Conservation (phyloP, 1,140 invertebrate genomes). For the Drosophila sp. region DNA sequence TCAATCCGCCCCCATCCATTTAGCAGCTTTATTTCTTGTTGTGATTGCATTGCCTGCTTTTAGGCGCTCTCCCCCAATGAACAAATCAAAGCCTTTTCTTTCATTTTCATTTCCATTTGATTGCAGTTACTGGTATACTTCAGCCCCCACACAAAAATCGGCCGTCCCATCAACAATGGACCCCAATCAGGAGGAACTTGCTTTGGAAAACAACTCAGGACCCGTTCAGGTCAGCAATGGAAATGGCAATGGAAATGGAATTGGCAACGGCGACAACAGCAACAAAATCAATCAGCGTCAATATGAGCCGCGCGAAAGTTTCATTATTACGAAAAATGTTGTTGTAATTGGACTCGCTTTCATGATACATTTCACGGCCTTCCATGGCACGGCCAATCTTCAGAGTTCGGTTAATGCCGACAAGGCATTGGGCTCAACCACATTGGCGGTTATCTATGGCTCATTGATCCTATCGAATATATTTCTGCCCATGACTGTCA, state of each 20-base stretch:
- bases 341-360: conserved; percentile 93
- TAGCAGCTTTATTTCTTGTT: not conserved
- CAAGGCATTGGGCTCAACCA: conserved; percentile 92
- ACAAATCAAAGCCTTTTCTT: not conserved
- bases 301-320: conserved; percentile 73
- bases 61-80: not conserved
- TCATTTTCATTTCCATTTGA: not conserved
- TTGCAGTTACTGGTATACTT: not conserved
- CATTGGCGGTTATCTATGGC: conserved; percentile 93
- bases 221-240: conserved; percentile 1
- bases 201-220: conserved; percentile 37
- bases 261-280: conserved; percentile 17
- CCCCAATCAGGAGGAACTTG: conserved; percentile 44
- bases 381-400: conserved; percentile 94
- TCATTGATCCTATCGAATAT: conserved; percentile 95
- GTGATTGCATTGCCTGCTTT: not conserved
- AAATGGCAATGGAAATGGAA: conserved; percentile 12
- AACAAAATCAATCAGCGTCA: conserved; percentile 52
- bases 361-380: conserved; percentile 96
- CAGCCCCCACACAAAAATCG: not conserved
- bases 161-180: not conserved
- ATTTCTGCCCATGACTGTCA: conserved; percentile 89
- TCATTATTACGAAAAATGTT: conserved; percentile 92
- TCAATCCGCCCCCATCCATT: not conserved
- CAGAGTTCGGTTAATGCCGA: conserved; percentile 94